phyloP scores from a whole-genome alignment of 2,113 vertebrate species.

The Xiphorhynchus elegans region DNA sequence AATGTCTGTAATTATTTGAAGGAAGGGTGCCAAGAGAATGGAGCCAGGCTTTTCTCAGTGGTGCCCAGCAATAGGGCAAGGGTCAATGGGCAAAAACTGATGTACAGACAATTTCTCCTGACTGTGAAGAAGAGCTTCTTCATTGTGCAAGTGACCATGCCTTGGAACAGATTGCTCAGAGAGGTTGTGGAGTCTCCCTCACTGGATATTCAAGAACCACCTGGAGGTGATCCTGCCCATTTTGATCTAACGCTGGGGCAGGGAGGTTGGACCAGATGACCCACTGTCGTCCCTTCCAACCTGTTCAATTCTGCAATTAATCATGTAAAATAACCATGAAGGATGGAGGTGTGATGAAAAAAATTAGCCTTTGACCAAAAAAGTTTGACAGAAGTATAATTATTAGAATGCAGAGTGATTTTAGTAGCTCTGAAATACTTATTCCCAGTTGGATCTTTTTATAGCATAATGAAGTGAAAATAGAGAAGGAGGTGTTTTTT shows the following conservation, averaged over 20 bases:
- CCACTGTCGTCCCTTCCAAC: neutral
- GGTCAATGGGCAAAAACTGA: neutral
- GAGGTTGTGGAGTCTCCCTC: neutral
- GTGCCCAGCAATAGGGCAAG: neutral
- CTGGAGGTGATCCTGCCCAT: no score
- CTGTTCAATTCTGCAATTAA: neutral
- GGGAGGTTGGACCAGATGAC: neutral
- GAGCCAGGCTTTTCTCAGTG: neutral
- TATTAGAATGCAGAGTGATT: neutral
- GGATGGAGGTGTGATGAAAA: neutral
- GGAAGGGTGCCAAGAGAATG: neutral
- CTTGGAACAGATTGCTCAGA: neutral
- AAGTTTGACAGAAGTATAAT: neutral
- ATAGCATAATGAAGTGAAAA: neutral
- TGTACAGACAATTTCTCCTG: neutral
- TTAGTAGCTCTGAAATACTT: neutral
- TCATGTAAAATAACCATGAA: neutral
- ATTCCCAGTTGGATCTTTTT: neutral
- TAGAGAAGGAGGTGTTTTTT: neutral
- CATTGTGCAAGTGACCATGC: fast-evolving
- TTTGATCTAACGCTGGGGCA: neutral
- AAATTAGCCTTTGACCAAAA: neutral
- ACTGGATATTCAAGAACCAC: no score
- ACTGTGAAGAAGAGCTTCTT: neutral
- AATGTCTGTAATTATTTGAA: no score